phyloP scores from a whole-genome alignment of 2,888 invertebrate genomes.

The Augiades crinisus region DNA sequence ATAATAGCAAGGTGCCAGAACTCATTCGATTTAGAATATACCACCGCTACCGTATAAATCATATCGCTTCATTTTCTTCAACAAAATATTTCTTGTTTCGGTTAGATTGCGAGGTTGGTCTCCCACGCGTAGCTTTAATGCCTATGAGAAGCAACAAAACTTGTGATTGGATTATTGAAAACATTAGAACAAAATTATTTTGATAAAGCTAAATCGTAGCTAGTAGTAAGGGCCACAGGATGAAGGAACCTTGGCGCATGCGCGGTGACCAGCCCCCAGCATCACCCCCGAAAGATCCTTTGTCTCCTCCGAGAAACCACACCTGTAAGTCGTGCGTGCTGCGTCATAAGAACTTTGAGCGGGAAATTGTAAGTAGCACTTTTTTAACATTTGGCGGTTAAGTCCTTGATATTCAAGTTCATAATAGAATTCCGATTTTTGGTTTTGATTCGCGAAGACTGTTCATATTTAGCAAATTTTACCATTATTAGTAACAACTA shows the following conservation, averaged over 20 bases:
- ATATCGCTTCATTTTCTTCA: no score
- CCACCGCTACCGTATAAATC: no score
- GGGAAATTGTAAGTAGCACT: constrained; percentile 21
- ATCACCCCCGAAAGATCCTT: constrained; percentile 14
- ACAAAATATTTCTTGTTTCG: no score
- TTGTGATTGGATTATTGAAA: neutral
- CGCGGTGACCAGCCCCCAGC: constrained; percentile 7
- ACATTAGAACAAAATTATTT: neutral
- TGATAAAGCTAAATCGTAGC: neutral
- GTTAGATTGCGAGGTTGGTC: no score
- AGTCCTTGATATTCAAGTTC: no score
- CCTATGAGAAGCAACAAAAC: neutral
- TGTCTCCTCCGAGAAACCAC: constrained; percentile 6
- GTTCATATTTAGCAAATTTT: no score
- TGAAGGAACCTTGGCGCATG: constrained; percentile 22
- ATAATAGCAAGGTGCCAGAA: no score
- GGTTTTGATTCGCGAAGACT: no score
- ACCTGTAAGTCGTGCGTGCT: neutral
- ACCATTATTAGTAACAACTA: no score
- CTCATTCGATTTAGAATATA: no score
- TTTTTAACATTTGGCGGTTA: constrained; percentile 2
- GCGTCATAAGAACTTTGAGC: constrained; percentile 9
- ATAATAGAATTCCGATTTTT: no score
- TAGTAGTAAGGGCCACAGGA: constrained; percentile 11
- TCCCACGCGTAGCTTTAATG: no score